Evolutionary conservation across 1,140 invertebrate species (phyloP), one percentile per base, ranked within the genome.

Genomic region (Notospermus geniculatus): DNA sequence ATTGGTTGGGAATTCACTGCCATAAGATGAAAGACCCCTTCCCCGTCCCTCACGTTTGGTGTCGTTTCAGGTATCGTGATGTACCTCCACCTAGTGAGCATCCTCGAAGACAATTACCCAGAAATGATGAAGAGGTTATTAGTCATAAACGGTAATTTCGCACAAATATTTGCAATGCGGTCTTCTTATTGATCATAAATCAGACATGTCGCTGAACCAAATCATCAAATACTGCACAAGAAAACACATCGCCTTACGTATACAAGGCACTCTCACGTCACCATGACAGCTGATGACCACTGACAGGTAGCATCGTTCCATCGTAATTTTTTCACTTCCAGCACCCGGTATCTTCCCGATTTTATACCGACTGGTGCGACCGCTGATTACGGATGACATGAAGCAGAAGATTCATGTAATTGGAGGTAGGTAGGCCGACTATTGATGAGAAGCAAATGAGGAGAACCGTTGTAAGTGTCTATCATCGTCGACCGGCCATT

Each of bases 341-440:
- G 83, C 83, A 27, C 93, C 93, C 7, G 89, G 88, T 78, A 87
- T 95, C 19, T 96, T 96, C 76, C 86, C 91, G 0, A 83, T 95
- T 43, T 88, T 91, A 0, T 97, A 91, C 76, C 88, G 90, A n/a
- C 83, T 96, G 2, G 84, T 90, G 0, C 92, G 93, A 73, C 93
- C 90, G 67, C 90, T 95, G 65, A 86, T 97, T 67, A 89, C 92
- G 69, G 92, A 95, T 66, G 90, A 92, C 71, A 95, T 92, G 36
- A 84, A 91, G 67, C 88, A 88, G 2, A 97, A 97, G 83, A 93
- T 97, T 30, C 86, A 89, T 70, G 92, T 97, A 54, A 88, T 87
- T 69, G 91, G 91, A 73, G 58, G 76, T 79, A 67, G 71, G 53
- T 30, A 17, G 22, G 27, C 53, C 9, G 9, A 1, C n/a, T 27